Evolutionary conservation across 2,888 invertebrate genomes (phyloP).

Genomic region (Synergus umbraculus): DNA sequence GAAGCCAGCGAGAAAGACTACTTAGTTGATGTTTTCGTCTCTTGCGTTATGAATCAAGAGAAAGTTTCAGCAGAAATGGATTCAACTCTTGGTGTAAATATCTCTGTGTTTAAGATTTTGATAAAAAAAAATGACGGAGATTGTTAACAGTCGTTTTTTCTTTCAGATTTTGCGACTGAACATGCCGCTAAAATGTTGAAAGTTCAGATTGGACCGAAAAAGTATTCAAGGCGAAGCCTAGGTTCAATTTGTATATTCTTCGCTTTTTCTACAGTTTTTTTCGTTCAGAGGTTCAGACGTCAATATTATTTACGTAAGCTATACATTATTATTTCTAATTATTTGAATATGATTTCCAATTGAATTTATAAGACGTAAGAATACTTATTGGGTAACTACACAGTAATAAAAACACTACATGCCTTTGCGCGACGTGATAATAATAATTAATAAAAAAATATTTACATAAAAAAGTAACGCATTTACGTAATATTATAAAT

Average conservation of each 20-base stretch:
- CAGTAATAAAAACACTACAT: not conserved
- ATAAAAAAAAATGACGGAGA: not conserved
- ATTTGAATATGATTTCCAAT: not conserved
- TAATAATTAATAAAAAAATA: not conserved
- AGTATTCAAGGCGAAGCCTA: not conserved
- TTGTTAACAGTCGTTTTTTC: constrained; percentile 21
- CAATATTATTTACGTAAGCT: not conserved
- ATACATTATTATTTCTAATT: not conserved
- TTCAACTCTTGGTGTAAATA: constrained; percentile 78
- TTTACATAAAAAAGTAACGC: constrained; percentile 1
- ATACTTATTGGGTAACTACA: not conserved
- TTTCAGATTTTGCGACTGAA: constrained; percentile 69
- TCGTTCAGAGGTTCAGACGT: not conserved
- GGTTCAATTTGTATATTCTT: not conserved
- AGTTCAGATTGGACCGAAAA: not conserved
- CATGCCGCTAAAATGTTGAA: constrained; percentile 60
- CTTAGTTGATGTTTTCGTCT: constrained; percentile 85
- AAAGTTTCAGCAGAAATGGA: constrained; percentile 79
- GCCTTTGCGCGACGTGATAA: not conserved
- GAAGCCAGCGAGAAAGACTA: constrained; percentile 82
- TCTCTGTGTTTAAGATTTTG: constrained; percentile 21
- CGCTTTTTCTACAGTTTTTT: not conserved
- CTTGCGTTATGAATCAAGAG: constrained; percentile 82
- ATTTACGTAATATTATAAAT: constrained; percentile 5
- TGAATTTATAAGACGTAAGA: not conserved